Percentiles rank a stretch among this genome's conserved stretches.
These are phyloP conservation scores for Scaptomyza flava DNA, from an alignment of 2,888 invertebrate genomes.

Conservation along the genomic window DNA sequence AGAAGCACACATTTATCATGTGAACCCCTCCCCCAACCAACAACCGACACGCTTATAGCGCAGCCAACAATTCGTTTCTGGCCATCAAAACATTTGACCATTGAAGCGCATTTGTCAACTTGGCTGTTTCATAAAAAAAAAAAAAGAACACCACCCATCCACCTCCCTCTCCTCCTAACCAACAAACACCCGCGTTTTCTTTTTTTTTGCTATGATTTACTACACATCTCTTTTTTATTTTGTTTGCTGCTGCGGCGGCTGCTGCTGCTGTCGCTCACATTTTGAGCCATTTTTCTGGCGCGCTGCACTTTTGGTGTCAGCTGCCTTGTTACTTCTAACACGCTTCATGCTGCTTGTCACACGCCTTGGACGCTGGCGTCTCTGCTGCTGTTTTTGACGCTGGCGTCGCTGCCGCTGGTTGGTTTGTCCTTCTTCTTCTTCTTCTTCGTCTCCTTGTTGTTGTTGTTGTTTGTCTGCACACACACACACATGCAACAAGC, in stretches of 20 bases:
- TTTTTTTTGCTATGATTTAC: constrained; percentile 59
- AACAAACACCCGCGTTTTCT: no score
- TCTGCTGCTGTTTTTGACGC: constrained; percentile 37
- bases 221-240: constrained; percentile 30
- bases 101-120: constrained; percentile 77
- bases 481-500: constrained; percentile 26
- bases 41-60: constrained; percentile 13
- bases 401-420: constrained; percentile 67
- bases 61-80: constrained; percentile 3
- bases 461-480: constrained; percentile 31
- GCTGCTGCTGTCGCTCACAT: constrained; percentile 52
- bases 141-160: not conserved
- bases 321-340: constrained; percentile 79
- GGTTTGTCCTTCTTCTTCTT: constrained; percentile 62
- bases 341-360: constrained; percentile 68
- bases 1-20: constrained; percentile 8
- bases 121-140: constrained; percentile 25
- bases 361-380: constrained; percentile 63
- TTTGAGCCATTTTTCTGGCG: constrained; percentile 69
- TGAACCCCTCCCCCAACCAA: not conserved
- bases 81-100: constrained; percentile 71
- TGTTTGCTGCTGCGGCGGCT: constrained; percentile 13
- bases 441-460: constrained; percentile 18
- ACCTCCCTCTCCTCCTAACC: not conserved
- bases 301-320: constrained; percentile 75